A percentile compares a stretch with the other conserved stretches of the same genome.
Evolutionary conservation across 2,888 invertebrate genomes (phyloP).

Genomic region (Notocelia uddmanniana): DNA sequence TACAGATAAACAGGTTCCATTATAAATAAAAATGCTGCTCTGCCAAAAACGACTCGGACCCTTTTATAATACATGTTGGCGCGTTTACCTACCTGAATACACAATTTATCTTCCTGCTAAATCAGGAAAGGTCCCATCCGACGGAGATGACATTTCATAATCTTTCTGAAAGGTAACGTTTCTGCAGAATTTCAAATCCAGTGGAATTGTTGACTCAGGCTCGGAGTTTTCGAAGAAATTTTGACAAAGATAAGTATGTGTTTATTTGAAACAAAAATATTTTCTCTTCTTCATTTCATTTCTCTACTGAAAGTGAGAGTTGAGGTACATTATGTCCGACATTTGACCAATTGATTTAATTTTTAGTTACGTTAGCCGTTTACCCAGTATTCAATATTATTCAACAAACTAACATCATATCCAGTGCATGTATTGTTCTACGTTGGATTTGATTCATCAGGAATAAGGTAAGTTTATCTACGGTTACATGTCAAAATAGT

Average conservation of each 20-base stretch:
- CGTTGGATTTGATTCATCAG: no score
- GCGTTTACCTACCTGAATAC: slow-evolving; percentile 22
- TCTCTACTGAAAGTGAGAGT: no score
- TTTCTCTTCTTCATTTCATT: no score
- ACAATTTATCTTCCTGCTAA: slow-evolving; percentile 29
- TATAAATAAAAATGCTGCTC: background rate
- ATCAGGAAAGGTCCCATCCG: slow-evolving; percentile 25
- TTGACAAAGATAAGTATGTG: slow-evolving; percentile 7
- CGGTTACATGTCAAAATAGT: no score
- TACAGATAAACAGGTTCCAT: background rate
- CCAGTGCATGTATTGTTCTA: no score
- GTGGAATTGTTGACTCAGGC: slow-evolving; percentile 23
- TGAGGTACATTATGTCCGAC: no score
- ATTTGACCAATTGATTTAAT: no score
- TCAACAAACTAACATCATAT: no score
- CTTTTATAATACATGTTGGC: slow-evolving; percentile 7
- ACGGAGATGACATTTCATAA: slow-evolving; percentile 36
- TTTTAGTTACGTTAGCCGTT: no score
- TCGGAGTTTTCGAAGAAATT: slow-evolving; percentile 3
- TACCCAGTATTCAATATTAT: no score
- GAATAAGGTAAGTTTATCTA: no score
- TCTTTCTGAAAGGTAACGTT: slow-evolving; percentile 22
- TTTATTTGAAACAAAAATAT: slow-evolving; percentile 5
- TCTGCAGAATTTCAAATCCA: slow-evolving; percentile 26
- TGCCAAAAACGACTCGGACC: background rate